phyloP scores from a whole-genome alignment of 2,797 vertebrate species.

The Channallabes apus region DNA sequence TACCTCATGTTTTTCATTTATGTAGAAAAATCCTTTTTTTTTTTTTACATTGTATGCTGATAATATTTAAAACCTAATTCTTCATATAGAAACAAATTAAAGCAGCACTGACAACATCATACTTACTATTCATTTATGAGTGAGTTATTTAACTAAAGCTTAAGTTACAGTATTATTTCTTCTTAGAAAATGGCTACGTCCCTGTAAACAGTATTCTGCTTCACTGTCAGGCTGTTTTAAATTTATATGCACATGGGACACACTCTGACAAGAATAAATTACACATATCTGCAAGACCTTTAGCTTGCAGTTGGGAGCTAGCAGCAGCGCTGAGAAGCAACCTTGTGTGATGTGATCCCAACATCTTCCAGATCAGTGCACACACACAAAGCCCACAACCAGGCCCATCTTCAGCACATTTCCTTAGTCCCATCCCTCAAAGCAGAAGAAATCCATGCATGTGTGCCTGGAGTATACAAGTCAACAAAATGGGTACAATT shows the following conservation, averaged over 20 bases:
- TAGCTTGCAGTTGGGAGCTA: constrained; percentile 60
- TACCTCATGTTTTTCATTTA: constrained; percentile 17
- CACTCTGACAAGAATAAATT: constrained; percentile 70
- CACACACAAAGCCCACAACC: constrained; percentile 52
- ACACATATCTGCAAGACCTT: constrained; percentile 63
- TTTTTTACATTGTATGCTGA: constrained; percentile 29
- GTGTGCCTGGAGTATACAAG: constrained; percentile 34
- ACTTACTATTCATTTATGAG: constrained; percentile 27
- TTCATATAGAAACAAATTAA: constrained; percentile 14
- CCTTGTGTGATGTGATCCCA: constrained; percentile 59
- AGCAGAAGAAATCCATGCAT: constrained; percentile 54
- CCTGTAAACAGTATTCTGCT: constrained; percentile 60
- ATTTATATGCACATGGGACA: constrained; percentile 65
- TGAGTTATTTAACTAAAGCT: constrained; percentile 45
- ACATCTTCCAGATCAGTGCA: constrained; percentile 63
- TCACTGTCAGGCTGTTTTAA: constrained; percentile 70
- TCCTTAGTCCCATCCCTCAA: constrained; percentile 51
- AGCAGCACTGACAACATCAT: background rate
- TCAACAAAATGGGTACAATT: background rate
- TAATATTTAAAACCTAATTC: constrained; percentile 29
- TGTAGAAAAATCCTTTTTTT: constrained; percentile 1
- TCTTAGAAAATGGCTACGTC: constrained; percentile 35
- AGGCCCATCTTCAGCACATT: constrained; percentile 42
- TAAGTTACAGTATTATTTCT: constrained; percentile 34
- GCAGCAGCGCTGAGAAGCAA: constrained; percentile 49